Evolutionary conservation across 2,797 vertebrate species (phyloP).

Genomic region (Hoplostethus mediterraneus): DNA sequence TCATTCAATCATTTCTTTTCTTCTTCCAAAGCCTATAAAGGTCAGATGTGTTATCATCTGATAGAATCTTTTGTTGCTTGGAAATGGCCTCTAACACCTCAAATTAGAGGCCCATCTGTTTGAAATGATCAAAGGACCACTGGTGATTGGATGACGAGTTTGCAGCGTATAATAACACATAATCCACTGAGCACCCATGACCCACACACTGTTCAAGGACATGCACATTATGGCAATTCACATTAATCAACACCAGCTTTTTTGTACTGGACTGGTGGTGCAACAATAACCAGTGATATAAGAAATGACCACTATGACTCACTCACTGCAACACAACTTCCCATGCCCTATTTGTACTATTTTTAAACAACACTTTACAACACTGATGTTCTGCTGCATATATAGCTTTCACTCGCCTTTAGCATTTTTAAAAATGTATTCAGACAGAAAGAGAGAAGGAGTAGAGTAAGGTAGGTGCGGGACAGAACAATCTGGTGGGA

Average conservation of each 20-base stretch:
- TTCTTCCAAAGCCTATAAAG: neutral
- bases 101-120: too few relatives aligned
- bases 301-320: too few relatives aligned
- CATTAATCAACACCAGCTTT: neutral
- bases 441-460: too few relatives aligned
- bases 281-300: neutral
- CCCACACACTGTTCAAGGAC: neutral
- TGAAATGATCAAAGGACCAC: neutral
- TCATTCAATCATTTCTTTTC: neutral
- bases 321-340: too few relatives aligned
- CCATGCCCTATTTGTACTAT: too few relatives aligned
- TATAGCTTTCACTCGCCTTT: too few relatives aligned
- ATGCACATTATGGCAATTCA: neutral
- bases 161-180: neutral
- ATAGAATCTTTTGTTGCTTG: neutral
- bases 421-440: too few relatives aligned
- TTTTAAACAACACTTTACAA: too few relatives aligned
- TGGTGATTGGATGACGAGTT: conserved; percentile 15
- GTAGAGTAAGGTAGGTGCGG: too few relatives aligned
- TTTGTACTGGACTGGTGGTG: too few relatives aligned
- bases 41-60: neutral
- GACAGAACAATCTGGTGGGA: too few relatives aligned
- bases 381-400: too few relatives aligned
- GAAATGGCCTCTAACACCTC: neutral
- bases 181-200: neutral